Evolutionary conservation across 30 jellyfish, hydroid and myxozoan genomes (phyloP).

Genomic region (Turritopsis rubra): DNA sequence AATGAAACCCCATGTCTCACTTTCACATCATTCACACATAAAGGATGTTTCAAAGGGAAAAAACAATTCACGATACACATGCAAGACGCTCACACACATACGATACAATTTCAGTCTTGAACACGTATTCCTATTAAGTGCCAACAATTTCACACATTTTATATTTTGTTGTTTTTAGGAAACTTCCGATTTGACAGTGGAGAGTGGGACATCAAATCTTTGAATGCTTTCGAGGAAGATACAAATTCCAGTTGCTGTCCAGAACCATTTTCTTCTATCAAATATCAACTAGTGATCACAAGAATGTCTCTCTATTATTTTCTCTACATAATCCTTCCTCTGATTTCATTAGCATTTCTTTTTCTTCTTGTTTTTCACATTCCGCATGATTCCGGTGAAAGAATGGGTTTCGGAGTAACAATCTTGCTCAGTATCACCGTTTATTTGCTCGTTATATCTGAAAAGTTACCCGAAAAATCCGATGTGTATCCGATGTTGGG

Average conservation of each 20-base stretch:
- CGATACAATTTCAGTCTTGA: too few species aligned
- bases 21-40: too few species aligned
- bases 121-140: too few species aligned
- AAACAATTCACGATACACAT: too few species aligned
- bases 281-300: constrained; percentile 29
- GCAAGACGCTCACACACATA: too few species aligned
- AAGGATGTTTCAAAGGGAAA: too few species aligned
- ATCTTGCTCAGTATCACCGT: constrained; percentile 70
- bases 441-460: constrained; percentile 63
- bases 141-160: too few species aligned
- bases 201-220: constrained; percentile 46
- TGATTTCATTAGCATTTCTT: constrained; percentile 41
- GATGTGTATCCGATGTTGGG: constrained; percentile 58
- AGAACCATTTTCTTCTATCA: constrained; percentile 39
- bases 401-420: constrained; percentile 80
- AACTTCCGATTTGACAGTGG: constrained; percentile 60
- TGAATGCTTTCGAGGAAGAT: constrained; percentile 11
- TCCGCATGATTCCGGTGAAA: constrained; percentile 67
- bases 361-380: constrained; percentile 43
- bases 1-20: too few species aligned
- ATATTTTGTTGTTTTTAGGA: constrained; percentile 11
- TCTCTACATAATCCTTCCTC: constrained; percentile 56
- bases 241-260: constrained; percentile 43
- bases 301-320: constrained; percentile 49
- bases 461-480: constrained; percentile 67